These are phyloP conservation scores for Cheilosia variabilis DNA, from an alignment of 2,888 invertebrate species.

Conservation along the genomic window DNA sequence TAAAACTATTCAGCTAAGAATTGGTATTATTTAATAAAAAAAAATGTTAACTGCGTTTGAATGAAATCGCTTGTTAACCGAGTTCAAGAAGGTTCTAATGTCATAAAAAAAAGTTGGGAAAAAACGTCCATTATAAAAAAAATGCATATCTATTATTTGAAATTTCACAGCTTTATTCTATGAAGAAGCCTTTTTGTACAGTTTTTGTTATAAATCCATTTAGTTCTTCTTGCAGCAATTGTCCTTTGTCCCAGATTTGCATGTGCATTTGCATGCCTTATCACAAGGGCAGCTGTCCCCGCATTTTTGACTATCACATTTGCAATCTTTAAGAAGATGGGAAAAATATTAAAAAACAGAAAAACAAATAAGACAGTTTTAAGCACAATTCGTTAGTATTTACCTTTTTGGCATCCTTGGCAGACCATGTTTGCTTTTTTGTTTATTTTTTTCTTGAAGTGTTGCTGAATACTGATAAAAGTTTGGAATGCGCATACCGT, in stretches of 20 bases:
- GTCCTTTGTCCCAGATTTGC: slow-evolving; percentile 30
- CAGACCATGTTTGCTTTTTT: slow-evolving; percentile 19
- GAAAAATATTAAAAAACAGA: neutral
- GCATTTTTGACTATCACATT: slow-evolving; percentile 21
- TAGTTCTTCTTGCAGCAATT: slow-evolving; percentile 21
- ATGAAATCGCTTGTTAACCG: too few species aligned
- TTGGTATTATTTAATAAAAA: too few species aligned
- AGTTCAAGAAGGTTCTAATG: too few species aligned
- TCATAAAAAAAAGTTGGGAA: too few species aligned
- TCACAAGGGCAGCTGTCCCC: slow-evolving; percentile 41
- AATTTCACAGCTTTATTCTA: too few species aligned
- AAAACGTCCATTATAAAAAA: too few species aligned
- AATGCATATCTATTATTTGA: too few species aligned
- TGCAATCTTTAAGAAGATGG: slow-evolving; percentile 21
- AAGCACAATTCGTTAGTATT: neutral
- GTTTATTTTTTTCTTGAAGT: neutral
- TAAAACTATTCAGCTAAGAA: too few species aligned
- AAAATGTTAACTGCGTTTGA: too few species aligned
- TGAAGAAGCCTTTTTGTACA: too few species aligned
- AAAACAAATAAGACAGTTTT: neutral
- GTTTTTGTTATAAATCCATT: neutral
- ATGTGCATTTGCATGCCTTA: slow-evolving; percentile 18
- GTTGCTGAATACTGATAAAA: neutral
- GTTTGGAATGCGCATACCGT: neutral
- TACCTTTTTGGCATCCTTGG: slow-evolving; percentile 35